A percentile compares a stretch with the other conserved stretches of the same genome.
phyloP scores from a whole-genome alignment of 2,888 invertebrate species.

The Molorchus minor region DNA sequence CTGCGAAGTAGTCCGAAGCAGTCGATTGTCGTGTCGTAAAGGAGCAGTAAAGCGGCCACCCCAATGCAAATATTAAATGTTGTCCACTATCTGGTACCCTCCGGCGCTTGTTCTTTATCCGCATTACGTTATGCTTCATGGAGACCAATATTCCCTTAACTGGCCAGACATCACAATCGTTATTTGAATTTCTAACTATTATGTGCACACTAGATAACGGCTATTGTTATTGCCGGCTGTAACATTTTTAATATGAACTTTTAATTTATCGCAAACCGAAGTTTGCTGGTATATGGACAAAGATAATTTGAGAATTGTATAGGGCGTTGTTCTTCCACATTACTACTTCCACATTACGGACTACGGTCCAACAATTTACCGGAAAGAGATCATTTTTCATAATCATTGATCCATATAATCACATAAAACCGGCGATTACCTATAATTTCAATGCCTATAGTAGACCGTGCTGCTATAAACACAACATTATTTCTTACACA shows the following conservation, averaged over 20 bases:
- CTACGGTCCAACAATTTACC: too few species aligned
- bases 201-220: constrained; percentile 12
- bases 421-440: too few species aligned
- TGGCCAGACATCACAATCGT: constrained; percentile 19
- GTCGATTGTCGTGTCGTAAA: constrained; percentile 32
- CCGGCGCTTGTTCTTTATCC: constrained; percentile 33
- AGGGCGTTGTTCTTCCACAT: too few species aligned
- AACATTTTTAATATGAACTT: neutral
- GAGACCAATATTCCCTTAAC: constrained; percentile 22
- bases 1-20: constrained; percentile 29
- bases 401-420: too few species aligned
- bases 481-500: too few species aligned
- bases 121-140: constrained; percentile 24
- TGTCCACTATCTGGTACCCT: constrained; percentile 44
- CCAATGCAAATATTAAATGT: constrained; percentile 38
- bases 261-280: neutral
- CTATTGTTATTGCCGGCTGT: constrained; percentile 16
- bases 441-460: too few species aligned
- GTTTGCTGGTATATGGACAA: too few species aligned
- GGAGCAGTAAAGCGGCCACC: constrained; percentile 27
- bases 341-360: too few species aligned
- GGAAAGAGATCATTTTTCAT: too few species aligned
- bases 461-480: too few species aligned
- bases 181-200: constrained; percentile 22
- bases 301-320: too few species aligned